Conservation (phyloP, 2,888 invertebrate genomes). For the Eilema caniola region DNA sequence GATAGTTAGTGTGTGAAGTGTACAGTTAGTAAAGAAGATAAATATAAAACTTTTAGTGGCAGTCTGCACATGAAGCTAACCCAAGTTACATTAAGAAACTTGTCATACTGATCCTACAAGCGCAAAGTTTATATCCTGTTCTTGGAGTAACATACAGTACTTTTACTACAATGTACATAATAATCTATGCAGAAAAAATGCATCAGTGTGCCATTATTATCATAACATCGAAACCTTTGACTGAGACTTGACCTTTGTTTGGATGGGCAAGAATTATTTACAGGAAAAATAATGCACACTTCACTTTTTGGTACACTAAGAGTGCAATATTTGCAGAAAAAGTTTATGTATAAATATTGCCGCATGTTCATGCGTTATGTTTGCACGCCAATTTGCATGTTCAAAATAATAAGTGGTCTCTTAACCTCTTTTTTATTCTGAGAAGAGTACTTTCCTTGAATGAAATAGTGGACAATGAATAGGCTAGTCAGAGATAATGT, state of each 20-base stretch:
- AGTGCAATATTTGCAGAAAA: slow-evolving; percentile 3
- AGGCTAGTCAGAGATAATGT: background rate
- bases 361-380: background rate
- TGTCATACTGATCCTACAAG: background rate
- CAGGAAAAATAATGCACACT: background rate
- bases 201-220: background rate
- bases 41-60: background rate
- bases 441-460: background rate
- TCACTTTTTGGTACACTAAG: background rate
- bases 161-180: background rate
- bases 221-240: background rate
- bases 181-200: background rate
- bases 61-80: too few species aligned
- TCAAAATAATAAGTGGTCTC: background rate
- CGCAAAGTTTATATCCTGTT: too few species aligned
- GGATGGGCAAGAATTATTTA: background rate
- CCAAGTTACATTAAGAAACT: background rate
- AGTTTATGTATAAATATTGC: background rate
- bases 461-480: background rate
- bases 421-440: background rate
- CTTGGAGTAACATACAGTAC: background rate
- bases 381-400: background rate
- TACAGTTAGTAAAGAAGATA: too few species aligned
- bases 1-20: background rate
- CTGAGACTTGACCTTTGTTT: background rate